These are phyloP conservation scores for Dendroctonus ponderosae DNA, from an alignment of 1,140 invertebrate genomes.

Conservation along the genomic window DNA sequence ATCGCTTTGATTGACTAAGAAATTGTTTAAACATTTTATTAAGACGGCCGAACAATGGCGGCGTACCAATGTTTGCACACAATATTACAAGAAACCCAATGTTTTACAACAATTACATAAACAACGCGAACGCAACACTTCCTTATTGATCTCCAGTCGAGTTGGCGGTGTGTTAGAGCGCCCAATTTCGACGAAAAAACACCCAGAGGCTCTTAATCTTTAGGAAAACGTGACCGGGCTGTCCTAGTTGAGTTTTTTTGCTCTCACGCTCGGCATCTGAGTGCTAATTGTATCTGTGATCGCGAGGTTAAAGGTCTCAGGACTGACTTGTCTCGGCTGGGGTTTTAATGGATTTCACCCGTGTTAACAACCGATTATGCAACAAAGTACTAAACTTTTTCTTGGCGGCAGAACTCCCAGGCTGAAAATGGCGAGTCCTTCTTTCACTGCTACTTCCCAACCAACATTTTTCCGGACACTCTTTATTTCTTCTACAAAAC, in stretches of 20 bases:
- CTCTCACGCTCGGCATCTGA: conserved; percentile 8
- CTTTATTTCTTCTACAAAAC: too few species aligned
- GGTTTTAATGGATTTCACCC: too few species aligned
- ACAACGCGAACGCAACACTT: background rate
- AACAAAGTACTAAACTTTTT: too few species aligned
- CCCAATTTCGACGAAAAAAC: conserved; percentile 1
- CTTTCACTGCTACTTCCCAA: too few species aligned
- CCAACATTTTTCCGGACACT: too few species aligned
- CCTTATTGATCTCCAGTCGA: conserved; percentile 6
- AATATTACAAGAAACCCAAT: conserved; percentile 4
- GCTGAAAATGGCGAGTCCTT: too few species aligned
- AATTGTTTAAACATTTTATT: too few species aligned
- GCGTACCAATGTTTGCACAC: background rate
- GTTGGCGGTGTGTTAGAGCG: background rate
- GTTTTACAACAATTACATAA: conserved; percentile 12
- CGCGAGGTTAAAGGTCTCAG: conserved; percentile 4
- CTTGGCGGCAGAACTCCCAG: too few species aligned
- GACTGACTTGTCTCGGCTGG: too few species aligned
- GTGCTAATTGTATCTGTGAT: conserved; percentile 15
- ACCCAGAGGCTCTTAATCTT: background rate
- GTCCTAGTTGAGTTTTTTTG: conserved; percentile 3
- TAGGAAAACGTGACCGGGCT: conserved; percentile 5
- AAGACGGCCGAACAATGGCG: too few species aligned
- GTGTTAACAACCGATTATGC: too few species aligned
- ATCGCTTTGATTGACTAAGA: too few species aligned